Conservation (phyloP, 2,113 vertebrate species). For the Kryptolebias marmoratus region DNA sequence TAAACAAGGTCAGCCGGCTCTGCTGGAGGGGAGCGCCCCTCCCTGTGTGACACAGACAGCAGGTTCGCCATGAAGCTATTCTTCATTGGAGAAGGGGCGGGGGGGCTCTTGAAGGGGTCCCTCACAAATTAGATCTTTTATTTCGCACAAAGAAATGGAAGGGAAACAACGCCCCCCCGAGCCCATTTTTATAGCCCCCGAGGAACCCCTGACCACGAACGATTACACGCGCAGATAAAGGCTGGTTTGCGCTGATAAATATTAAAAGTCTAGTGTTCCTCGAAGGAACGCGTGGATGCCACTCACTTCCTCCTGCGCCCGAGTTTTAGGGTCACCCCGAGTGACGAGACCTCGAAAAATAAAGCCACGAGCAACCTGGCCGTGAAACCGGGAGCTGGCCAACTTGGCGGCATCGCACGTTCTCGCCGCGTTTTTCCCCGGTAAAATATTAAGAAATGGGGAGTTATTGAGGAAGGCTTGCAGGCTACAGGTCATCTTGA, state of each 20-base stretch:
- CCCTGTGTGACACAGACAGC: slow-evolving; percentile 52
- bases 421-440: too few relatives aligned
- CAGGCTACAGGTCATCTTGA: too few relatives aligned
- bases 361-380: too few relatives aligned
- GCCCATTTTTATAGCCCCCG: slow-evolving; percentile 58
- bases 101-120: slow-evolving; percentile 52
- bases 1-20: slow-evolving; percentile 60
- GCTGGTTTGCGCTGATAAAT: slow-evolving; percentile 38
- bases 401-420: too few relatives aligned
- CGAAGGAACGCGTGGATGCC: neutral
- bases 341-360: too few relatives aligned
- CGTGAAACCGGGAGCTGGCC: too few relatives aligned
- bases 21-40: slow-evolving; percentile 53
- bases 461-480: too few relatives aligned
- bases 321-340: too few relatives aligned
- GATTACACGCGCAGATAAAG: slow-evolving; percentile 58
- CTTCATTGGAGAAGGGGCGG: slow-evolving; percentile 24
- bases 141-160: slow-evolving; percentile 50
- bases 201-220: slow-evolving; percentile 46
- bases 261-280: slow-evolving; percentile 35
- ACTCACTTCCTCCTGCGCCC: too few relatives aligned
- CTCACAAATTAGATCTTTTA: slow-evolving; percentile 65
- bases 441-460: too few relatives aligned
- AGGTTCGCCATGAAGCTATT: slow-evolving; percentile 49
- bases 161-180: slow-evolving; percentile 5